A percentile compares a stretch with the other conserved stretches of the same genome.
These are phyloP conservation scores for Capra hircus DNA, from an alignment of 2,113 vertebrate genomes.

Conservation along the genomic window DNA sequence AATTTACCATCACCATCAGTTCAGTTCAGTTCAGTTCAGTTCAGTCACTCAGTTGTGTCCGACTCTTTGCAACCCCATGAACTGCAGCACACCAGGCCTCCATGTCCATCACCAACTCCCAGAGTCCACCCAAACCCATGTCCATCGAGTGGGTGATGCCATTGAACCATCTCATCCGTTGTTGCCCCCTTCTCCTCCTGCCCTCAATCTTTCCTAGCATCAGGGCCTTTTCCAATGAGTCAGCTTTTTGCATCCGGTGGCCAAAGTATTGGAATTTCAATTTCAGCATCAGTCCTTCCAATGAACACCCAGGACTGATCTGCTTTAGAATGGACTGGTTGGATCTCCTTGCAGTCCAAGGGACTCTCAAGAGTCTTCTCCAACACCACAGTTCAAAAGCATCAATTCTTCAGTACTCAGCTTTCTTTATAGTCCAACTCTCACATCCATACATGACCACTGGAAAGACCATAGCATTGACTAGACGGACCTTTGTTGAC, in stretches of 20 bases:
- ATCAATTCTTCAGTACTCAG: rapidly evolving
- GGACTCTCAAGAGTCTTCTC: not conserved
- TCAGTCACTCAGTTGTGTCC: rapidly evolving
- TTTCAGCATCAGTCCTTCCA: not conserved
- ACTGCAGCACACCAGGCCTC: not conserved
- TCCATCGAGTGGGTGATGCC: rapidly evolving
- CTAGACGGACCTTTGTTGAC: not conserved
- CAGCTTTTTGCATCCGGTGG: not conserved
- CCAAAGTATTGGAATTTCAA: not conserved
- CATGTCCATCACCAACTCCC: not conserved
- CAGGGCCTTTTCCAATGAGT: not conserved
- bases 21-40: too few relatives aligned
- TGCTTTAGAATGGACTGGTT: not conserved
- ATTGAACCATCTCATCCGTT: not conserved
- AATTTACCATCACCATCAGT: not conserved
- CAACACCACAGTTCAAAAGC: not conserved
- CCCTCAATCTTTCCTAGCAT: not conserved
- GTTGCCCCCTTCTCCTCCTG: not conserved
- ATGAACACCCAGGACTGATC: not conserved
- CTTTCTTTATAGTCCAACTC: not conserved
- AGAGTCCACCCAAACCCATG: not conserved
- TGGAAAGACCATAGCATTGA: not conserved
- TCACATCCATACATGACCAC: not conserved
- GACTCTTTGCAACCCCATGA: rapidly evolving
- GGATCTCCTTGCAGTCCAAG: not conserved